Evolutionary conservation across 2,113 vertebrate genomes (phyloP), one percentile per base, ranked within the genome.

Genomic region (Numenius arquata): DNA sequence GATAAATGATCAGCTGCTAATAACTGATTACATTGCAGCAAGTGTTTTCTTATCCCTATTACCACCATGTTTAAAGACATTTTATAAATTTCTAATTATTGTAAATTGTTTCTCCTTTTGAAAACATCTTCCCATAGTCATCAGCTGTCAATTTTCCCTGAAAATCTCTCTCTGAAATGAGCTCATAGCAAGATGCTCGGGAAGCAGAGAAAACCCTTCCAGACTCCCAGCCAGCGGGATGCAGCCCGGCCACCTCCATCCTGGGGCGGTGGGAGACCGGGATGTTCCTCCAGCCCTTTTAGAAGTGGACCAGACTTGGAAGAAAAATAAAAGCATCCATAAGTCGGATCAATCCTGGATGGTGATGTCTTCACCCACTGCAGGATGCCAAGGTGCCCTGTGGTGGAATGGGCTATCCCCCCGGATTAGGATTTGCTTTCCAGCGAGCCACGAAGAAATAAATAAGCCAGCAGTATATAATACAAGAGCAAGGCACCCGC

Each of bases 1-100:
- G 97, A 98, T 98, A 98, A 98, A 95, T 97, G 97, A 98, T 98
- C 98, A 98, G 97, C 98, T 97, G 98, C 97, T 98, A 98, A 98
- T 98, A 98, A 97, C 97, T 97, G 97, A 98, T 98, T 98, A 98
- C 96, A 96, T 55, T 96, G 95, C 95, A 97, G 96, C 95, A 96
- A 98, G 96, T 97, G 97, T 97, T 97, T 98, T 97, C 98, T 98
- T 97, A 91, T 95, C 97, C 96, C 97, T 91, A 93, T 96, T 97
- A 96, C 95, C 93, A 95, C 97, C 48, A 68, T 97, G 98, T 98
- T 98, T 98, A 98, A 97, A 98, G 97, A 98, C 97, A 97, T 97
- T 98, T 95, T 97, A 98, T 95, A 97, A 98, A 98, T 97, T 98
- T 98, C 98, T 98, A 97, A 98, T 98, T 98, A 98, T 97, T 96